Evolutionary conservation across 2,797 vertebrate genomes (phyloP).

Genomic region (Enteromius afrohamiltoni): DNA sequence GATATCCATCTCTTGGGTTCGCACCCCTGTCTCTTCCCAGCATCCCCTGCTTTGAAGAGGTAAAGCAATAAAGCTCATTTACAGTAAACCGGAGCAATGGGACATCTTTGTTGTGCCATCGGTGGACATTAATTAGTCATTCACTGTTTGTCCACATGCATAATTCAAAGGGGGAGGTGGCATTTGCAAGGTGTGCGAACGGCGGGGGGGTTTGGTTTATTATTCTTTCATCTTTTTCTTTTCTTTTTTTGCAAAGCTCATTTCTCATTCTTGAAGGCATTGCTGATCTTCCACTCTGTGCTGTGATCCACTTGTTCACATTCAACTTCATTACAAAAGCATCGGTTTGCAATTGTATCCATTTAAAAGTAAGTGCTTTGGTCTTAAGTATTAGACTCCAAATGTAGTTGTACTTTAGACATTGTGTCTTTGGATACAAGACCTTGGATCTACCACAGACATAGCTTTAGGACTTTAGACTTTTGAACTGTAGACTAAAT

Average conservation of each 20-base stretch:
- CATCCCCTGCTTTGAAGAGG: constrained; percentile 10
- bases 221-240: constrained; percentile 50
- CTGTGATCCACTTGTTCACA: constrained; percentile 20
- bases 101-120: constrained; percentile 65
- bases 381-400: background rate
- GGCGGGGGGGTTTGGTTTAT: constrained; percentile 40
- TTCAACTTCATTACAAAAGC: background rate
- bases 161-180: constrained; percentile 77
- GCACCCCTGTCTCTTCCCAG: constrained; percentile 14
- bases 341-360: background rate
- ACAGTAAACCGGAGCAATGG: constrained; percentile 58
- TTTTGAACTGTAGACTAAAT: background rate
- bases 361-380: background rate
- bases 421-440: background rate
- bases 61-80: constrained; percentile 46
- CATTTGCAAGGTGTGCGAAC: constrained; percentile 56
- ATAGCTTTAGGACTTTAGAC: background rate
- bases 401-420: background rate
- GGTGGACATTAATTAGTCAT: constrained; percentile 77
- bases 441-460: background rate
- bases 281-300: constrained; percentile 11
- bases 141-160: constrained; percentile 72
- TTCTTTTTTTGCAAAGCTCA: constrained; percentile 17
- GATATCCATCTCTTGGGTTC: constrained; percentile 56
- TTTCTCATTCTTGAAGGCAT: constrained; percentile 29